Conservation (phyloP, 2,888 invertebrate species). For the Gymnoscelis rufifasciata region DNA sequence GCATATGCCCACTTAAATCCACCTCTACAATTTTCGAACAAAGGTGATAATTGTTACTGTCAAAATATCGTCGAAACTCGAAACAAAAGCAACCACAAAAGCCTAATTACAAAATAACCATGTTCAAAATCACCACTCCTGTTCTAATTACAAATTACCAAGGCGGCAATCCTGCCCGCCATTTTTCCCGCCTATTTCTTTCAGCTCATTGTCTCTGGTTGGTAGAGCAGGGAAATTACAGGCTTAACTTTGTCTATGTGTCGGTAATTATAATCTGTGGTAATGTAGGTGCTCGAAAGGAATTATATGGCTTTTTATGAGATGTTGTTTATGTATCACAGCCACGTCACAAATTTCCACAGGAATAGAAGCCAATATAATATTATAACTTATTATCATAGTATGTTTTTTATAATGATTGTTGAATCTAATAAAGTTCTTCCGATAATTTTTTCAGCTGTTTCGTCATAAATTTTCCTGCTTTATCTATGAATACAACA, state of each 20-base stretch:
- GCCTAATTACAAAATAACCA: neutral
- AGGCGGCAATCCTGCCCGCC: neutral
- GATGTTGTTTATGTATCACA: neutral
- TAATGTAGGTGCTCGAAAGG: neutral
- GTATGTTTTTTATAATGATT: too few relatives aligned
- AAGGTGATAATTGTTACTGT: conserved; percentile 2
- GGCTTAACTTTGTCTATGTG: conserved; percentile 4
- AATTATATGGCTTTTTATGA: neutral
- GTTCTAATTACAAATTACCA: conserved; percentile 10
- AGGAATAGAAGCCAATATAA: too few relatives aligned
- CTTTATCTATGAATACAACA: too few relatives aligned
- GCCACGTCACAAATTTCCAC: too few relatives aligned
- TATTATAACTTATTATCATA: too few relatives aligned
- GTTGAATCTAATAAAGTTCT: too few relatives aligned
- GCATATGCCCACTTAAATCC: neutral
- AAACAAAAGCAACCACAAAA: conserved; percentile 9
- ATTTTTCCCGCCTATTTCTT: conserved; percentile 9
- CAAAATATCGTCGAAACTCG: neutral
- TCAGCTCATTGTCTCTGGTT: conserved; percentile 10
- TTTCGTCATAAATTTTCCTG: too few relatives aligned
- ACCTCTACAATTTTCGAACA: neutral
- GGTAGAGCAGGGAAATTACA: conserved; percentile 3
- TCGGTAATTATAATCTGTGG: conserved; percentile 9
- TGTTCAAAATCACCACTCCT: conserved; percentile 3
- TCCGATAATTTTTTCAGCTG: too few relatives aligned